Percentiles rank a stretch among this genome's conserved stretches.
These are phyloP conservation scores for Hesperia comma DNA, from an alignment of 2,888 invertebrate species.

Conservation along the genomic window DNA sequence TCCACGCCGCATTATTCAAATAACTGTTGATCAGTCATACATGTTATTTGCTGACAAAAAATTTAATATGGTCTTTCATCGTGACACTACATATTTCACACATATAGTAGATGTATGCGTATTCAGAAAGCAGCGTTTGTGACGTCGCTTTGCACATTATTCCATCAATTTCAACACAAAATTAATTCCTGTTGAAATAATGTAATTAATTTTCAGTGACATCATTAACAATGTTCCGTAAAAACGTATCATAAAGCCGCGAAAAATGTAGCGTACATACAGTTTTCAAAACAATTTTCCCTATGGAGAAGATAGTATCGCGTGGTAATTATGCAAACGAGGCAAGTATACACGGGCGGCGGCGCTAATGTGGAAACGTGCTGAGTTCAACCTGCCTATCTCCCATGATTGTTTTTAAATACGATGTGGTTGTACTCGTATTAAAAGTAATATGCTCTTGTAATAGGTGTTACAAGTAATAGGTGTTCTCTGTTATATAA, in stretches of 20 bases:
- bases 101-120: not conserved
- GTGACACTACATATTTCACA: not conserved
- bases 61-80: not conserved
- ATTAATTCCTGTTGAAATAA: slow-evolving; percentile 4
- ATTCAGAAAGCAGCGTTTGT: not conserved
- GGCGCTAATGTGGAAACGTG: slow-evolving; percentile 21
- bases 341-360: slow-evolving; percentile 11
- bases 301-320: slow-evolving; percentile 16
- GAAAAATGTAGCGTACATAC: slow-evolving; percentile 1
- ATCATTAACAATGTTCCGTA: not conserved
- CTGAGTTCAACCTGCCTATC: slow-evolving; percentile 8
- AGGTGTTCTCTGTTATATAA: not conserved
- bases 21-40: not conserved
- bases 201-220: slow-evolving; percentile 6
- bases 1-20: not conserved
- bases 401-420: slow-evolving; percentile 14
- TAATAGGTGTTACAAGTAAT: too few relatives aligned
- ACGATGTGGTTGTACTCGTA: slow-evolving; percentile 2
- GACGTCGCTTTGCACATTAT: slow-evolving; percentile 3
- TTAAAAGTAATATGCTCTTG: not conserved
- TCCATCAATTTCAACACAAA: not conserved
- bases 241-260: not conserved
- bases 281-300: slow-evolving; percentile 7
- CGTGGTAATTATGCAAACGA: slow-evolving; percentile 21
- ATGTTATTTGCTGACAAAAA: slow-evolving; percentile 1